phyloP scores from a whole-genome alignment of 1,140 invertebrate species.

The Sycophaga agraensis region DNA sequence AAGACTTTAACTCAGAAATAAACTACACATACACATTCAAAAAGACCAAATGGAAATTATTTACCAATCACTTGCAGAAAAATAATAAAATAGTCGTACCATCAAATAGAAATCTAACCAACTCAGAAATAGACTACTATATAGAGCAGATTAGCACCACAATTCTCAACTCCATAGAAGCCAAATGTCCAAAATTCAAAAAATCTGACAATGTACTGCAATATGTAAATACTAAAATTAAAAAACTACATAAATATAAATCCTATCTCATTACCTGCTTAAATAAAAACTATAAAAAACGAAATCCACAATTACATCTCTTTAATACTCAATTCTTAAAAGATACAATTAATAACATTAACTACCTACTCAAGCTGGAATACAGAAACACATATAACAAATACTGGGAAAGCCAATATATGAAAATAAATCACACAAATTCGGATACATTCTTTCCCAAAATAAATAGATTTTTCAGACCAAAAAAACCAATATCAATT shows the following conservation, averaged over 20 bases:
- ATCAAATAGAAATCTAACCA: not conserved
- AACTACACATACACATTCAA: not conserved
- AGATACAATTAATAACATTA: not conserved
- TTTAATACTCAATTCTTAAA: not conserved
- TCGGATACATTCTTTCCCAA: not conserved
- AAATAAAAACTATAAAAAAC: not conserved
- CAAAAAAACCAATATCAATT: not conserved
- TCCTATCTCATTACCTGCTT: not conserved
- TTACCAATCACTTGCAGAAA: too few relatives aligned
- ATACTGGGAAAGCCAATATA: not conserved
- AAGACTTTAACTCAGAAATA: not conserved
- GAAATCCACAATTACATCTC: not conserved
- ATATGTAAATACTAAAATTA: too few relatives aligned
- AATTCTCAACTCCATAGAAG: not conserved
- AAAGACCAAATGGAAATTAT: conserved; percentile 3
- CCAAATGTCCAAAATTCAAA: too few relatives aligned
- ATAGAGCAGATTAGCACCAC: not conserved
- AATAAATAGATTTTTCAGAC: conserved; percentile 8
- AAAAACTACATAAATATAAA: conserved; percentile 6
- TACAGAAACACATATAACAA: not conserved
- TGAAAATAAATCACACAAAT: not conserved
- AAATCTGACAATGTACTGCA: too few relatives aligned
- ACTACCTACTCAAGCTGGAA: not conserved
- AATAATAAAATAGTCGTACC: not conserved
- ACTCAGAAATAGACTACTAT: not conserved